A percentile compares a stretch with the other conserved stretches of the same genome.
Evolutionary conservation across 2,797 vertebrate genomes (phyloP).

Genomic region (Clarias fuscus): DNA sequence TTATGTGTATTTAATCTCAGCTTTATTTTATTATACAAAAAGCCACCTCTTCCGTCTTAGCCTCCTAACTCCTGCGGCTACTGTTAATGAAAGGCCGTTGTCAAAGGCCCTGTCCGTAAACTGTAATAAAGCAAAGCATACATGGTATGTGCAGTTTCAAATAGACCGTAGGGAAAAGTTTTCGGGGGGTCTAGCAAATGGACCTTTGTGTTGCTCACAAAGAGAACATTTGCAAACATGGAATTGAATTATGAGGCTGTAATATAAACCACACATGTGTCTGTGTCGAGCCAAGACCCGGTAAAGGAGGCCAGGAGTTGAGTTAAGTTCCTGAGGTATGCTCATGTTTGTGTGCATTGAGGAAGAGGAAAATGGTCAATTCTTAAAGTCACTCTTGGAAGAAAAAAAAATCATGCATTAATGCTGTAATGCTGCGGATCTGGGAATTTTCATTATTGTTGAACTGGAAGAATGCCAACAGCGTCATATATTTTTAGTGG

Average conservation of each 20-base stretch:
- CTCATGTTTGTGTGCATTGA: conserved; percentile 44
- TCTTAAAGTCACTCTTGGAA: neutral
- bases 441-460: neutral
- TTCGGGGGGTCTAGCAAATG: conserved; percentile 46
- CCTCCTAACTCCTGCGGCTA: conserved; percentile 30
- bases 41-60: conserved; percentile 17
- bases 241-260: conserved; percentile 70
- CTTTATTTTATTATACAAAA: conserved; percentile 13
- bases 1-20: conserved; percentile 46
- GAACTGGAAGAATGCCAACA: neutral
- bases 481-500: neutral
- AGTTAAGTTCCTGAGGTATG: conserved; percentile 44
- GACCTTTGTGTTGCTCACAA: conserved; percentile 57
- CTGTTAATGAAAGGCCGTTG: conserved; percentile 52
- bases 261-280: conserved; percentile 71
- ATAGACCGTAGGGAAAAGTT: conserved; percentile 17
- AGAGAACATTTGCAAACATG: conserved; percentile 58
- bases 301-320: conserved; percentile 53
- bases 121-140: conserved; percentile 45
- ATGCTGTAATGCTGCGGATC: neutral
- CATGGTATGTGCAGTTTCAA: conserved; percentile 41
- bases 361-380: neutral
- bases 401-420: neutral
- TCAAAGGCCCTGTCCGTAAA: conserved; percentile 54
- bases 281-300: conserved; percentile 56